A percentile compares a stretch with the other conserved stretches of the same genome.
phyloP scores from a whole-genome alignment of 2,797 vertebrate species.

The Helostoma temminkii region DNA sequence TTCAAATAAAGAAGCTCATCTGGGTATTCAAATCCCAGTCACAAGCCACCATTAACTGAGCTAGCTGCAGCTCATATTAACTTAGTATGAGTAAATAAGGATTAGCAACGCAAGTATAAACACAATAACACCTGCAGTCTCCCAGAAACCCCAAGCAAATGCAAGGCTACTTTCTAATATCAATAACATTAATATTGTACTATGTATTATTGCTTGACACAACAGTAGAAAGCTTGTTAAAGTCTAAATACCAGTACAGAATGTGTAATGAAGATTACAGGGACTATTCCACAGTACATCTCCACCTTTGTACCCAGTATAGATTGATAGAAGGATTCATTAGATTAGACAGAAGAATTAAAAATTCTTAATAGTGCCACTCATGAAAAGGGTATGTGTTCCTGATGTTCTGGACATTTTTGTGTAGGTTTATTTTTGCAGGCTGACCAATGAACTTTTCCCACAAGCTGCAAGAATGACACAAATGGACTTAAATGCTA shows the following conservation, averaged over 20 bases:
- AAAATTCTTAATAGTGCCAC: no score
- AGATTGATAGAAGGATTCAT: constrained; percentile 6
- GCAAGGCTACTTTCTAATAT: no score
- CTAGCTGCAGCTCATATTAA: background rate
- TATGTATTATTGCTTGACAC: background rate
- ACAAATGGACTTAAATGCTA: background rate
- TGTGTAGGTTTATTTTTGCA: background rate
- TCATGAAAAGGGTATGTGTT: background rate
- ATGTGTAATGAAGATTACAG: background rate
- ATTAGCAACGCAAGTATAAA: constrained; percentile 13
- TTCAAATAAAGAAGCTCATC: constrained; percentile 3
- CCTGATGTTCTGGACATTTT: background rate
- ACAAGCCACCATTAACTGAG: background rate
- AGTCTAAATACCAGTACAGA: background rate
- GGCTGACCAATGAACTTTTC: background rate
- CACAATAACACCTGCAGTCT: background rate
- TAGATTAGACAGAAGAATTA: no score
- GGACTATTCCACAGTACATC: background rate
- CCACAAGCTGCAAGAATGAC: background rate
- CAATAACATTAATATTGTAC: background rate
- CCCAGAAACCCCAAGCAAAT: constrained; percentile 3
- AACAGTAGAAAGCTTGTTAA: background rate
- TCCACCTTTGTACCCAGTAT: background rate
- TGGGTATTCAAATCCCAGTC: constrained; percentile 5
- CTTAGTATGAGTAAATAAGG: constrained; percentile 13